Conservation (phyloP, 92 coral and sea anemone genomes). For the Epizoanthus stellaris region DNA sequence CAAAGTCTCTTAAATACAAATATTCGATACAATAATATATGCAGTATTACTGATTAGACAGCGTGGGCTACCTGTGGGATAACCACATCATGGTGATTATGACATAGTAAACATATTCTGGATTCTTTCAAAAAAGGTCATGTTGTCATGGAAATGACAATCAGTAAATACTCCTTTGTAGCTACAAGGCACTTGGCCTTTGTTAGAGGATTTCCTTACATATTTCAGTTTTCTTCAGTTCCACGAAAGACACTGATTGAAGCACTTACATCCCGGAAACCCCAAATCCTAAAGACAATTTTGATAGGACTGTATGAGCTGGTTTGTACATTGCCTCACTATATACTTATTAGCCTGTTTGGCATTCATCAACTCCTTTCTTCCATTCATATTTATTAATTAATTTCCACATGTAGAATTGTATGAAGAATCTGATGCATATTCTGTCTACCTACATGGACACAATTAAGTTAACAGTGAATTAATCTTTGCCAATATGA, state of each 20-base stretch:
- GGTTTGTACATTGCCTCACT: background rate
- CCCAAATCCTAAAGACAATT: background rate
- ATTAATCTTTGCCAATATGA: too few relatives aligned
- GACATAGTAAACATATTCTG: background rate
- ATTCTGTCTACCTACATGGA: background rate
- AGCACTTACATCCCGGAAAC: background rate
- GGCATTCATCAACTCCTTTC: background rate
- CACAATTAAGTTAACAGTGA: too few relatives aligned
- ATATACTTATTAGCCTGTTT: background rate
- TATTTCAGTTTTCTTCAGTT: background rate
- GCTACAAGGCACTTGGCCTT: conserved; percentile 3
- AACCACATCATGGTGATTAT: background rate
- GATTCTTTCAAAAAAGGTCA: conserved; percentile 15
- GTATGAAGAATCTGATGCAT: background rate
- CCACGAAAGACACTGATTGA: background rate
- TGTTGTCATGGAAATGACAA: conserved; percentile 29
- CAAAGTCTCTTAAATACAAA: too few relatives aligned
- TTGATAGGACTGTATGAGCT: background rate
- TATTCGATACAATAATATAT: too few relatives aligned
- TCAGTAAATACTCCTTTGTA: conserved; percentile 18
- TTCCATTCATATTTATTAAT: background rate
- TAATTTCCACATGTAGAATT: background rate
- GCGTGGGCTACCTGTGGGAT: too few relatives aligned
- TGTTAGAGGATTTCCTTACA: background rate
- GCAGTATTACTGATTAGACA: too few relatives aligned